Conservation (phyloP, 2,113 vertebrate genomes). For the Cyprinus carpio region DNA sequence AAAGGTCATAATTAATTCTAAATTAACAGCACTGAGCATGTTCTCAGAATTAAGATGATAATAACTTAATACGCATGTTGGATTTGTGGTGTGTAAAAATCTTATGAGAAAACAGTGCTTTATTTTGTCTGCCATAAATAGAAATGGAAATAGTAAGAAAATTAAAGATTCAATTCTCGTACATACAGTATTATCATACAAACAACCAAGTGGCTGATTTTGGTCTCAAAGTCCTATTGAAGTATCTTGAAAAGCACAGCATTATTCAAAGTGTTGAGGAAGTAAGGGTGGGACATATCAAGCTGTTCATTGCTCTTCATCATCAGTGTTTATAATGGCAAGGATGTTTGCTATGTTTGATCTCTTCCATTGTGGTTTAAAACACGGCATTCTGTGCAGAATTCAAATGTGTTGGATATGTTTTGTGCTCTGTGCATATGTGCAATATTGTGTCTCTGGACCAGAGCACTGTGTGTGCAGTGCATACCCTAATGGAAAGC, state of each 20-base stretch:
- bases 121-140: conserved; percentile 39
- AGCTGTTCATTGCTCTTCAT: background rate
- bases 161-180: background rate
- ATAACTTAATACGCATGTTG: conserved; percentile 39
- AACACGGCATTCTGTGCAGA: background rate
- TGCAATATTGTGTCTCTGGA: too few relatives aligned
- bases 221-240: background rate
- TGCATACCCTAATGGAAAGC: too few relatives aligned
- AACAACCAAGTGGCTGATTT: background rate
- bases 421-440: too few relatives aligned
- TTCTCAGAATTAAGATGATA: conserved; percentile 1
- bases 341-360: background rate
- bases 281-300: background rate
- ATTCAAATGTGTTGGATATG: background rate
- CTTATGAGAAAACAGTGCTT: conserved; percentile 38
- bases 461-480: background rate
- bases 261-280: background rate
- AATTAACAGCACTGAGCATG: background rate
- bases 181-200: background rate
- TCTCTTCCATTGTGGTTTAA: background rate
- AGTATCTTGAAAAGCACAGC: background rate
- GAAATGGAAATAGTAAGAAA: conserved; percentile 16
- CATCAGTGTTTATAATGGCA: background rate
- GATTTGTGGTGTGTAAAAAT: conserved; percentile 17
- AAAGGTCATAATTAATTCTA: conserved; percentile 8